A percentile compares a stretch with the other conserved stretches of the same genome.
phyloP scores from a whole-genome alignment of 2,797 vertebrate species.

The Anguilla pacifica region DNA sequence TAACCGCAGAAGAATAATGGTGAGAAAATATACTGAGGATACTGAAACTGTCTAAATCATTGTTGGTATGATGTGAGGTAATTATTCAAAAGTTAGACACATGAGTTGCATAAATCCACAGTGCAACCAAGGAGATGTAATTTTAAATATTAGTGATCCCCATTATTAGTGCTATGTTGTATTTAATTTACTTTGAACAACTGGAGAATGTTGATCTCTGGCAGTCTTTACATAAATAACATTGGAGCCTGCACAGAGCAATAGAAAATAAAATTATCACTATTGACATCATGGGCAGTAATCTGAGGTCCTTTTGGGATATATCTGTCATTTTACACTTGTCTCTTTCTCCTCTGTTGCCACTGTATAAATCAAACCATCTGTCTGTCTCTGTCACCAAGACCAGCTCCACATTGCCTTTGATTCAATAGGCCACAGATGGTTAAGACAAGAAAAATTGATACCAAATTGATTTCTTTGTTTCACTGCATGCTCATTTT shows the following conservation, averaged over 20 bases:
- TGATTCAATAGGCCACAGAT: slow-evolving; percentile 66
- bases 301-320: background rate
- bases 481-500: slow-evolving; percentile 82
- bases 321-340: background rate
- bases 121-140: background rate
- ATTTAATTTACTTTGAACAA: background rate
- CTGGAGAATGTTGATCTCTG: background rate
- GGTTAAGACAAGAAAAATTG: slow-evolving; percentile 69
- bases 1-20: no score
- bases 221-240: background rate
- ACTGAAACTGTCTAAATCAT: no score
- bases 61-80: no score
- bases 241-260: background rate
- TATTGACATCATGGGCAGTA: background rate
- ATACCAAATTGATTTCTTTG: slow-evolving; percentile 73
- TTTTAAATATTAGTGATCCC: background rate
- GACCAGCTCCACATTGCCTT: background rate
- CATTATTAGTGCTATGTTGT: background rate
- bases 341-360: slow-evolving; percentile 54
- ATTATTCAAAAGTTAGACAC: no score
- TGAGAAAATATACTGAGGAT: no score
- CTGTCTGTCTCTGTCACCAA: background rate
- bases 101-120: background rate
- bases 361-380: slow-evolving; percentile 36
- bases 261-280: background rate